These are phyloP conservation scores for Strigops habroptila DNA, from an alignment of 2,113 vertebrate species.

Conservation along the genomic window DNA sequence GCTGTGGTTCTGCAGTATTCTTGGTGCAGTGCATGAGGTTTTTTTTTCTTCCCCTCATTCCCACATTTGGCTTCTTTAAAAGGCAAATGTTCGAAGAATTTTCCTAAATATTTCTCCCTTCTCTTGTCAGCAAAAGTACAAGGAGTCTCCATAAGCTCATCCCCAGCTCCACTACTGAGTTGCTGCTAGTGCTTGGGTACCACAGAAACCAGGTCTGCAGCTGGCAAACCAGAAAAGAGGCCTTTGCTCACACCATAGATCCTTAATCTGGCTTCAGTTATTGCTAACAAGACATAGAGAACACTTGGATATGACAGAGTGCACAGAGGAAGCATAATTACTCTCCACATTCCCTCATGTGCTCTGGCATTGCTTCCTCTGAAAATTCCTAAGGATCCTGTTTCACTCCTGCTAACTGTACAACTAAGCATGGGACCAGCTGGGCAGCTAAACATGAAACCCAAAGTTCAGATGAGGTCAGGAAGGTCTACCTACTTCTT, in stretches of 20 bases:
- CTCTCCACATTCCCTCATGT: not conserved
- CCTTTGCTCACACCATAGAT: not conserved
- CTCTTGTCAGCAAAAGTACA: not conserved
- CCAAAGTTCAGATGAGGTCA: not conserved
- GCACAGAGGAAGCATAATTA: not conserved
- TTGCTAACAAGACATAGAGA: not conserved
- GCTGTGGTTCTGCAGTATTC: not conserved
- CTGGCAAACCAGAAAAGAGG: not conserved
- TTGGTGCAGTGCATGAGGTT: fast-evolving
- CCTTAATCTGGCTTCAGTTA: not conserved
- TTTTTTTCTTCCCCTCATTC: not conserved
- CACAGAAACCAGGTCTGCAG: not conserved
- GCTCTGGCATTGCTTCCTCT: not conserved
- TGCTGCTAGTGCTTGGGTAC: not conserved
- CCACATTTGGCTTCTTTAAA: not conserved
- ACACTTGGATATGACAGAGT: not conserved
- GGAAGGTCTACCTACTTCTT: not conserved
- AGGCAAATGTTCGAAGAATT: not conserved
- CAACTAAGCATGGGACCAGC: not conserved
- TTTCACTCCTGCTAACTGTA: not conserved
- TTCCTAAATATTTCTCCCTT: not conserved
- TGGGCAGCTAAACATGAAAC: not conserved
- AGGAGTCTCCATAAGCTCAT: not conserved
- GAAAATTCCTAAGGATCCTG: not conserved
- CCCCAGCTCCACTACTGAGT: not conserved